Evolutionary conservation across 2,797 vertebrate species (phyloP).

Genomic region (Coreius guichenoti): DNA sequence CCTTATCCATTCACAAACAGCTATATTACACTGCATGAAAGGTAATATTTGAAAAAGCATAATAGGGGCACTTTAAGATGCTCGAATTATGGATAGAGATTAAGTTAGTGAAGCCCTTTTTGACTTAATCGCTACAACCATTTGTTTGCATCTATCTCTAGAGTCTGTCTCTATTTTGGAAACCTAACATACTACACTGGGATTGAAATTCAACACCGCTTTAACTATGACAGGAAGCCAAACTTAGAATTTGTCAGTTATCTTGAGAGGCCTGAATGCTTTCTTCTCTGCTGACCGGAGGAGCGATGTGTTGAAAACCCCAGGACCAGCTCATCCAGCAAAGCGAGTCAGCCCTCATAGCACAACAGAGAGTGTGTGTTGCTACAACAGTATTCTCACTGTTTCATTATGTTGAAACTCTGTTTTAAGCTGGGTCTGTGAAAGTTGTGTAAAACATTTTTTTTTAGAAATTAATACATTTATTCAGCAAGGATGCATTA

Average conservation of each 20-base stretch:
- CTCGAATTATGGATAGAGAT: not conserved
- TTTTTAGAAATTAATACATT: too few relatives aligned
- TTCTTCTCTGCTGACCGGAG: not conserved
- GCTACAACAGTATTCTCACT: not conserved
- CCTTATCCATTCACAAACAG: not conserved
- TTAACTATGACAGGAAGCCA: not conserved
- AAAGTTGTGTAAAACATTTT: too few relatives aligned
- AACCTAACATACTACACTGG: not conserved
- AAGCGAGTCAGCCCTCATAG: conserved; percentile 4
- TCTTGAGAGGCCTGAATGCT: not conserved
- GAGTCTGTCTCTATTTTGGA: not conserved
- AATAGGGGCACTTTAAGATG: not conserved
- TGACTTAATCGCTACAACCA: too few relatives aligned
- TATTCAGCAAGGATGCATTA: too few relatives aligned
- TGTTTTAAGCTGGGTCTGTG: not conserved
- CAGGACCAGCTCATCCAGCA: conserved; percentile 16
- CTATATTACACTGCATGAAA: not conserved
- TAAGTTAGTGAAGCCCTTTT: not conserved
- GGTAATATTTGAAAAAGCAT: not conserved
- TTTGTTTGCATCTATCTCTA: not conserved
- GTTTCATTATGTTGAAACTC: not conserved
- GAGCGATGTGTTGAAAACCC: not conserved
- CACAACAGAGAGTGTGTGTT: not conserved
- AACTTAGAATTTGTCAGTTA: not conserved
- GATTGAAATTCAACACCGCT: not conserved